These are phyloP conservation scores for Incurvaria masculella DNA, from an alignment of 2,888 invertebrate genomes.

Conservation along the genomic window DNA sequence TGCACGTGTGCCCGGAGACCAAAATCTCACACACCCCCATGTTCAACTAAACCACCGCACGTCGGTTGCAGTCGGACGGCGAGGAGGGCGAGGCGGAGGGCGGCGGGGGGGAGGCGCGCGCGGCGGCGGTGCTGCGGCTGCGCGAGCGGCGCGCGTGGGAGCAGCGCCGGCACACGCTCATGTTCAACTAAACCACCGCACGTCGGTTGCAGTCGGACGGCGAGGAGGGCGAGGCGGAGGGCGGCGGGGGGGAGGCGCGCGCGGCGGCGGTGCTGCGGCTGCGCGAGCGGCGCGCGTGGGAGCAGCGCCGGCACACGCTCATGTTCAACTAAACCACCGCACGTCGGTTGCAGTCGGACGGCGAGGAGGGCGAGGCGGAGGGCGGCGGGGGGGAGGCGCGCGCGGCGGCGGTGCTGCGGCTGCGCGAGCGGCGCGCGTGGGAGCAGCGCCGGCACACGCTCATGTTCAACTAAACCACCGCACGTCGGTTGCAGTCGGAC, in stretches of 20 bases:
- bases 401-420: slow-evolving; percentile 58
- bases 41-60: no score
- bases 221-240: slow-evolving; percentile 42
- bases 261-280: slow-evolving; percentile 60
- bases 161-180: slow-evolving; percentile 72
- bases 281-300: slow-evolving; percentile 75
- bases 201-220: slow-evolving; percentile 11
- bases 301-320: slow-evolving; percentile 74
- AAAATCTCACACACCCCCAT: no score
- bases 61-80: slow-evolving; percentile 15
- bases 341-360: neutral
- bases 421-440: slow-evolving; percentile 75
- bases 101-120: slow-evolving; percentile 40
- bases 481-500: neutral
- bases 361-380: slow-evolving; percentile 42
- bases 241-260: slow-evolving; percentile 36
- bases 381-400: slow-evolving; percentile 38
- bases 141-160: slow-evolving; percentile 78
- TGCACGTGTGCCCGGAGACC: no score
- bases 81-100: slow-evolving; percentile 41
- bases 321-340: slow-evolving; percentile 92
- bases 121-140: slow-evolving; percentile 59
- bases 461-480: slow-evolving; percentile 89
- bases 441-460: slow-evolving; percentile 76
- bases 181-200: slow-evolving; percentile 93